Evolutionary conservation across 37 sponge, comb jelly and placozoan genomes (phyloP), one percentile per base, ranked within the genome.

Genomic region (Oscarella lobularis): DNA sequence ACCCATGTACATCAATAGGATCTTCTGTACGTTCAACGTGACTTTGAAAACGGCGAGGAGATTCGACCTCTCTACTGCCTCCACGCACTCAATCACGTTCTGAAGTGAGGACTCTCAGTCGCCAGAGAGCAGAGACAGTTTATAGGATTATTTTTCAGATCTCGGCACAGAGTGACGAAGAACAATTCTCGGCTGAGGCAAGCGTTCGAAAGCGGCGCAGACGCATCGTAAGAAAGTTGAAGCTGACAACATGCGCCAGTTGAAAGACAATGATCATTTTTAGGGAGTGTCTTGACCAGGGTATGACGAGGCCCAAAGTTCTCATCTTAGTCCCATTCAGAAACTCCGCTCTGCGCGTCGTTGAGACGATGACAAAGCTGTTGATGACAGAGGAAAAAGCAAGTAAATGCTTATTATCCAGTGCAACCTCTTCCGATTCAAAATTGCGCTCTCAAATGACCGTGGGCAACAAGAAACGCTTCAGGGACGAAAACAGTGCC

Each of bases 321-420:
- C 83, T 98, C 2, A 78, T 94, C 27, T 77, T 98, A 29, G 37
- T 88, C n/a, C 99, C 99, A 9, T 98, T 98, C 81, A 81, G 95
- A 29, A 82, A 94, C 32, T 66, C 87, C 32, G 99, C 99, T 9
- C 75, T 81, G 3, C 39, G 73, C 2, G 75, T 79, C 3, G 77
- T 95, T 33, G 66, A 83, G 35, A 77, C 80, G 29, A 38, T 85
- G 29, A 78, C 82, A 1, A 81, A 35, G n/a, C 79, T 86, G 30
- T 72, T 93, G 31, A 65, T 88, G 31, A 72, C 85, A 36, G 71
- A 54, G 30, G 89, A 81, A 72, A 40, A 87, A 81, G 92, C 87
- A 35, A 68, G 6, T 20, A n/a, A n/a, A n/a, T n/a, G n/a, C n/a
- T n/a, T n/a, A n/a, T n/a, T n/a, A n/a, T n/a, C n/a, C n/a, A n/a